A percentile compares a stretch with the other conserved stretches of the same genome.
Evolutionary conservation across 2,797 vertebrate species (phyloP).

Genomic region (Danionella dracula): DNA sequence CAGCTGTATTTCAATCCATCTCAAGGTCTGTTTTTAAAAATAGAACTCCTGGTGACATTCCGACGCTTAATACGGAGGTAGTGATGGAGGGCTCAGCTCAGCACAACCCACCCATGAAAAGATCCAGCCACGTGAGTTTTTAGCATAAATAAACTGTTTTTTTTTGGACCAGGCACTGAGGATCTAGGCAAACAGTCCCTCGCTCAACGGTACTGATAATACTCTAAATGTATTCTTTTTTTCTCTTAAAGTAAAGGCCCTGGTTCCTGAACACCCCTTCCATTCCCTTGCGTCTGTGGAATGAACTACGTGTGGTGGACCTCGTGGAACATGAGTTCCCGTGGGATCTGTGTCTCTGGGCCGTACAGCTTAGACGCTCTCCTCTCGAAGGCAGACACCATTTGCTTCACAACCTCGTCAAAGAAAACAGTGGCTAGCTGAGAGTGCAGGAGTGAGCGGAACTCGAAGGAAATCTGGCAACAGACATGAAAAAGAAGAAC

Average conservation of each 20-base stretch:
- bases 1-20: neutral
- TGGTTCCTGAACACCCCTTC: constrained; percentile 21
- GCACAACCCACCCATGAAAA: constrained; percentile 13
- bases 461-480: constrained; percentile 89
- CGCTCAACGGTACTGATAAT: constrained; percentile 13
- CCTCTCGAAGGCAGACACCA: constrained; percentile 89
- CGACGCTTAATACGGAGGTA: constrained; percentile 19
- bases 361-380: constrained; percentile 79
- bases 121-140: constrained; percentile 30
- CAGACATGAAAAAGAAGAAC: neutral
- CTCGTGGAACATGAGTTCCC: constrained; percentile 91
- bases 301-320: constrained; percentile 81
- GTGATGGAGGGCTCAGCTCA: neutral
- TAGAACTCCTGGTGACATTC: neutral
- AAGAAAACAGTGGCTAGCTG: constrained; percentile 89
- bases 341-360: constrained; percentile 86
- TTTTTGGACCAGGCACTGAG: constrained; percentile 57
- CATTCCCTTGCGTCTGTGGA: neutral
- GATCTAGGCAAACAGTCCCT: constrained; percentile 27
- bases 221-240: neutral
- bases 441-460: constrained; percentile 90
- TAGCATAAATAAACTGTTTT: constrained; percentile 42
- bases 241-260: neutral
- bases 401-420: constrained; percentile 94
- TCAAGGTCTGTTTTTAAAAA: neutral